phyloP scores from a whole-genome alignment of 2,797 vertebrate species.

The Aphelocoma californica region DNA sequence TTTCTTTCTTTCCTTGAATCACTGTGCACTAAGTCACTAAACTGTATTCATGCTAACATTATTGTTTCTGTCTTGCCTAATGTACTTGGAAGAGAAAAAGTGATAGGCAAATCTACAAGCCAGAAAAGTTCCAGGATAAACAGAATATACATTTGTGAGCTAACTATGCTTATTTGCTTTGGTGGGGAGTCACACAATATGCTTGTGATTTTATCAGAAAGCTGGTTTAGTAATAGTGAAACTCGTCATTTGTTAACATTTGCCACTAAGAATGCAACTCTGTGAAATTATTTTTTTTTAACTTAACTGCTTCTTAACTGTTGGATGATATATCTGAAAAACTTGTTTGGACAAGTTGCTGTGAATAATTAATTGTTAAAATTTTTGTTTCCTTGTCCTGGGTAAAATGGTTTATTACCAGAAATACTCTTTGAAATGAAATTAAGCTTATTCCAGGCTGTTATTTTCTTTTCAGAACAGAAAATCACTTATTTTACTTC shows the following conservation, averaged over 20 bases:
- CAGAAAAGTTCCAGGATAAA: neutral
- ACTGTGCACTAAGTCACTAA: neutral
- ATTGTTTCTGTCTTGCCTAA: slow-evolving; percentile 24
- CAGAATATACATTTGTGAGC: neutral
- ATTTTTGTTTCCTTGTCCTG: neutral
- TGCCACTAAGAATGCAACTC: neutral
- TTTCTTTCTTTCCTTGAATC: neutral
- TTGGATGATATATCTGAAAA: neutral
- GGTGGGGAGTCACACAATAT: neutral
- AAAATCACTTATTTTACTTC: neutral
- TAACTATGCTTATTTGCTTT: neutral
- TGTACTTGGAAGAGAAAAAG: neutral
- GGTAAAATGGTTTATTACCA: neutral
- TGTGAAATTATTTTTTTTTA: neutral
- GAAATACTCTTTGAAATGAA: neutral
- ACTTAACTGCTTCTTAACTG: neutral
- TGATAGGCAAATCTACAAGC: neutral
- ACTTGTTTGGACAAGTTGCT: neutral
- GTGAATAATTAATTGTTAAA: neutral
- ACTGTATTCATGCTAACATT: neutral
- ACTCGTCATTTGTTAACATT: neutral
- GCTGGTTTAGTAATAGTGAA: slow-evolving; percentile 1
- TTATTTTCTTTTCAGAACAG: neutral
- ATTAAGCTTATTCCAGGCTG: neutral
- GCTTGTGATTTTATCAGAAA: neutral